Conservation (phyloP, 2,888 invertebrate genomes). For the Beris chalybata region DNA sequence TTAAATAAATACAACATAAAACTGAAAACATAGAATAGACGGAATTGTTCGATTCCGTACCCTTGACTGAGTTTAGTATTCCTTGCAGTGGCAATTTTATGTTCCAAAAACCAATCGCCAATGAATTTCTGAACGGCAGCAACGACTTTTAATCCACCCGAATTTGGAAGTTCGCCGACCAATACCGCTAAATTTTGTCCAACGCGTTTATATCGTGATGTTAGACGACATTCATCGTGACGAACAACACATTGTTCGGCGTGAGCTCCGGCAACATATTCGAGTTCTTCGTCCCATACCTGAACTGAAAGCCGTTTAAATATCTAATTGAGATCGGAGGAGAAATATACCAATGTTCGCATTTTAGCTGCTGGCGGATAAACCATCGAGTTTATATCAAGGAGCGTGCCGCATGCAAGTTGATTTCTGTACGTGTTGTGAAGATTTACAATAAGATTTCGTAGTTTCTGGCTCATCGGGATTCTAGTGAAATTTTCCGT, state of each 20-base stretch:
- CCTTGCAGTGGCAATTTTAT: background rate
- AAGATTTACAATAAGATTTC: background rate
- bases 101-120: constrained; percentile 1
- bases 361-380: constrained; percentile 18
- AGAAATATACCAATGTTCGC: constrained; percentile 2
- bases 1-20: background rate
- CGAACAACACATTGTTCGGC: background rate
- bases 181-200: constrained; percentile 12
- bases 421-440: constrained; percentile 13
- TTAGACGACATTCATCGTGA: constrained; percentile 8
- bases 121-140: constrained; percentile 5
- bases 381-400: background rate
- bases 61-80: background rate
- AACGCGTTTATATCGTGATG: constrained; percentile 10
- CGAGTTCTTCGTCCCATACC: constrained; percentile 13
- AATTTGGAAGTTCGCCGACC: background rate
- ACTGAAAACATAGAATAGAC: background rate
- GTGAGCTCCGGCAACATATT: constrained; percentile 13
- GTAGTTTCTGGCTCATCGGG: background rate
- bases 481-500: constrained; percentile 3
- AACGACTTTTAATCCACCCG: constrained; percentile 2
- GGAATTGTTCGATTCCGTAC: background rate
- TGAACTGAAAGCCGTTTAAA: background rate
- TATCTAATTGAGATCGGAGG: background rate
- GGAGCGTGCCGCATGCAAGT: constrained; percentile 1